Evolutionary conservation across 2,113 vertebrate species (phyloP).

Genomic region (Burhinus oedicnemus): DNA sequence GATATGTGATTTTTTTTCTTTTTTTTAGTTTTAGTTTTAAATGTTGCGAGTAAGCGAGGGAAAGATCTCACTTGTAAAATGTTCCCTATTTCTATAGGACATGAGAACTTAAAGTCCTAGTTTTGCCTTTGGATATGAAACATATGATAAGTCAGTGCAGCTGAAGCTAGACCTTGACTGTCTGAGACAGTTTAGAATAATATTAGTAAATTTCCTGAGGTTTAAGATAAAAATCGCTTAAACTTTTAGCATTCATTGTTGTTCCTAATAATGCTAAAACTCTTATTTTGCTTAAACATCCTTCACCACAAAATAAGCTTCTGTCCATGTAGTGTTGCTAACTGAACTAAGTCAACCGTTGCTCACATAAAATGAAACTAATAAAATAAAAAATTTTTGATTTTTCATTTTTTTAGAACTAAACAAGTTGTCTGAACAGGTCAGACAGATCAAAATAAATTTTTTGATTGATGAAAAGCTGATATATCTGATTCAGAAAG

Average conservation of each 20-base stretch:
- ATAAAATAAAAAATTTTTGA: not conserved
- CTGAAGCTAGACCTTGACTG: not conserved
- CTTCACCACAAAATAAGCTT: not conserved
- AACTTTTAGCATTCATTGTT: not conserved
- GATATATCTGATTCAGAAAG: constrained; percentile 1
- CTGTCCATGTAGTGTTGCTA: not conserved
- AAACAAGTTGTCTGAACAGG: not conserved
- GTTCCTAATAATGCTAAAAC: not conserved
- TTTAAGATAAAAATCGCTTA: not conserved
- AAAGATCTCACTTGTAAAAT: not conserved
- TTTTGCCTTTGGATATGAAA: not conserved
- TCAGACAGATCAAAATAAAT: not conserved
- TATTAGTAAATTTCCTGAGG: not conserved
- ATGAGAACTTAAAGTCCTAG: not conserved
- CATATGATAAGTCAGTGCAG: not conserved
- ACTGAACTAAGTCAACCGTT: not conserved
- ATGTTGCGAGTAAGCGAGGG: not conserved
- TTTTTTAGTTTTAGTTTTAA: not conserved
- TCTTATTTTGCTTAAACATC: not conserved
- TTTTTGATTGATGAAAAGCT: not conserved
- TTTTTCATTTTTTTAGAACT: not conserved
- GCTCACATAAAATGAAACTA: not conserved
- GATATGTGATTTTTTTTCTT: too few species aligned
- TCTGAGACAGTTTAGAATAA: not conserved
- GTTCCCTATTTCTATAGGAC: not conserved